Evolutionary conservation across 2,113 vertebrate genomes (phyloP).

Genomic region (Rana temporaria): DNA sequence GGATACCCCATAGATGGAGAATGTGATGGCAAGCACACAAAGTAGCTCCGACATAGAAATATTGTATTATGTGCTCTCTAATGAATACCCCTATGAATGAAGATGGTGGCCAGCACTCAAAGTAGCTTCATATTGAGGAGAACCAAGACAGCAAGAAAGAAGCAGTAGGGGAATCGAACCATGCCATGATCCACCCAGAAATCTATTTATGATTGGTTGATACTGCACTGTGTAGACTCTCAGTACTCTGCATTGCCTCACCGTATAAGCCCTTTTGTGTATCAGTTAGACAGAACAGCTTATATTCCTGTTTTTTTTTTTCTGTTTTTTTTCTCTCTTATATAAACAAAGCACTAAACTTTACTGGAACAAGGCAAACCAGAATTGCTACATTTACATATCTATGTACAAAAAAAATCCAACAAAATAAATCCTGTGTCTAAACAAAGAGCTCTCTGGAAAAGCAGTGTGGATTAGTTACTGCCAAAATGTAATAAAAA

Average conservation of each 20-base stretch:
- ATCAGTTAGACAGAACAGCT: conserved; percentile 40
- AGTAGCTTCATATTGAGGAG: too few relatives aligned
- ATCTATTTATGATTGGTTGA: too few relatives aligned
- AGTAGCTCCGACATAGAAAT: too few relatives aligned
- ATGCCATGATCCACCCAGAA: too few relatives aligned
- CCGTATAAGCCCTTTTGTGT: neutral
- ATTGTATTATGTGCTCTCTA: too few relatives aligned
- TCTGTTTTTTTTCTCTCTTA: conserved; percentile 16
- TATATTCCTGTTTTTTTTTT: conserved; percentile 37
- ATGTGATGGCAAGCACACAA: too few relatives aligned
- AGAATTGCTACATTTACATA: conserved; percentile 23
- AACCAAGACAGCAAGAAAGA: too few relatives aligned
- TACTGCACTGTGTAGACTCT: neutral
- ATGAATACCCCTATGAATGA: too few relatives aligned
- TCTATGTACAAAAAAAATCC: conserved; percentile 27
- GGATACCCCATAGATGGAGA: too few relatives aligned
- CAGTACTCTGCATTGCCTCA: neutral
- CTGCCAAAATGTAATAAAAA: conserved; percentile 35
- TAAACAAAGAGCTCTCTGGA: conserved; percentile 46
- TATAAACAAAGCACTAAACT: conserved; percentile 36
- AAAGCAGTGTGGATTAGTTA: conserved; percentile 29
- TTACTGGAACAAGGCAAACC: conserved; percentile 44
- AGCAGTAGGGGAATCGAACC: too few relatives aligned
- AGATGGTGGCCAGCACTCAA: too few relatives aligned
- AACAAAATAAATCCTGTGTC: conserved; percentile 63